Evolutionary conservation across 2,888 invertebrate species (phyloP).

Genomic region (Tribolium freemani): DNA sequence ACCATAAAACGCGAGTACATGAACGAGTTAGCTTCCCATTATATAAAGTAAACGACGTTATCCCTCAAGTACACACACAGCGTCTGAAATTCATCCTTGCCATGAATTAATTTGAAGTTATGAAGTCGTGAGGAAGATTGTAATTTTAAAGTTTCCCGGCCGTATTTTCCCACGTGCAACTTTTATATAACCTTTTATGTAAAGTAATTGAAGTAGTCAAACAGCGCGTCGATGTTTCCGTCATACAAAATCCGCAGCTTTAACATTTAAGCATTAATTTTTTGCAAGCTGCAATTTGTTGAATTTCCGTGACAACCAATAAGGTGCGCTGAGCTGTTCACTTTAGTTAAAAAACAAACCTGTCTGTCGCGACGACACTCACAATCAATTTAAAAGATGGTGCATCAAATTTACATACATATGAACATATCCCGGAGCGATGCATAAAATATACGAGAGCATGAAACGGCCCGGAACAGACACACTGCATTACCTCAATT

Average conservation of each 20-base stretch:
- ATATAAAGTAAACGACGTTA: slow-evolving; percentile 34
- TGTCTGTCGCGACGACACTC: slow-evolving; percentile 58
- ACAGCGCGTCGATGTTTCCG: slow-evolving; percentile 26
- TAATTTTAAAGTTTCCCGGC: slow-evolving; percentile 39
- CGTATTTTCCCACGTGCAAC: slow-evolving; percentile 41
- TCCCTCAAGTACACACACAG: slow-evolving; percentile 27
- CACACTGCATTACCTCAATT: slow-evolving; percentile 53
- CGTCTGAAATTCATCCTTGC: slow-evolving; percentile 25
- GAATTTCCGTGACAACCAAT: slow-evolving; percentile 43
- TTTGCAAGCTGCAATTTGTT: slow-evolving; percentile 36
- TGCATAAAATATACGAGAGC: slow-evolving; percentile 51
- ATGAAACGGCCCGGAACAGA: slow-evolving; percentile 54
- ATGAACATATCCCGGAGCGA: slow-evolving; percentile 56
- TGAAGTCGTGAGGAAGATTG: slow-evolving; percentile 33
- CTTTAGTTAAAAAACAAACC: slow-evolving; percentile 31
- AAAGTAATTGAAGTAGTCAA: slow-evolving; percentile 39
- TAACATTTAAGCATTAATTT: no score
- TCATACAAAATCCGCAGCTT: slow-evolving; percentile 12
- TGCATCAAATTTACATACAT: slow-evolving; percentile 60
- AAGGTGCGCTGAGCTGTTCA: slow-evolving; percentile 31
- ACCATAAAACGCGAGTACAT: slow-evolving; percentile 2
- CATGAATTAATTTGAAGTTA: slow-evolving; percentile 40
- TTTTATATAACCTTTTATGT: slow-evolving; percentile 37
- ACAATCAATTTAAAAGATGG: slow-evolving; percentile 59
- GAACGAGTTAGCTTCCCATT: slow-evolving; percentile 27